Evolutionary conservation across 2,888 invertebrate genomes (phyloP), one percentile per base, ranked within the genome.

Genomic region (Bombyx huttoni): DNA sequence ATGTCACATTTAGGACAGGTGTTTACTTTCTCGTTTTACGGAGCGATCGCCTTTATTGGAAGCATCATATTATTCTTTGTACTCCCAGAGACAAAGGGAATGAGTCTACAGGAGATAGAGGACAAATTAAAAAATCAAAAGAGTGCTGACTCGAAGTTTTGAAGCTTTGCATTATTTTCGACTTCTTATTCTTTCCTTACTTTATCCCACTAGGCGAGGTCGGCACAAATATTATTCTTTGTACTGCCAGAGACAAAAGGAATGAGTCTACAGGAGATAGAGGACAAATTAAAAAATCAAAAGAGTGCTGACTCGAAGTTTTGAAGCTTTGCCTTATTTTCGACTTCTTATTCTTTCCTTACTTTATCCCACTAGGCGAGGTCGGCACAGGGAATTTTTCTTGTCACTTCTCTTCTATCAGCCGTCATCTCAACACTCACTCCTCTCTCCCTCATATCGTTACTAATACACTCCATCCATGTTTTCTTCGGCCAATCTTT

Each of bases 181-280:
- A 24, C 5, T 24, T n/a, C n/a, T n/a, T n/a, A n/a, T n/a, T n/a
- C n/a, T n/a, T n/a, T n/a, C n/a, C n/a, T n/a, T n/a, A n/a, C n/a
- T n/a, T n/a, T n/a, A n/a, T n/a, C n/a, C n/a, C n/a, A n/a, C n/a
- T n/a, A n/a, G n/a, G n/a, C n/a, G n/a, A n/a, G n/a, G n/a, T n/a
- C n/a, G n/a, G n/a, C n/a, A n/a, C n/a, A n/a, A n/a, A 81, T 91
- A 50, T 77, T 93, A 53, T 91, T 89, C 64, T 84, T 90, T 49
- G 89, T 88, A 53, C 69, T 94, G 47, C 94, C 94, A 1, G 93
- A 94, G 75, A 94, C 94, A 0, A 92, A 91, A 63, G 91, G 92
- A 3, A 92, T 91, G 59, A 91, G 92, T 34, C 75, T 93, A 49
- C 87, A 91, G 57, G 92, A 93, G 69, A 94, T 94, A 55, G 93